These are phyloP conservation scores for Sebastolobus altivelis DNA, from an alignment of 2,797 vertebrate genomes.

Conservation along the genomic window DNA sequence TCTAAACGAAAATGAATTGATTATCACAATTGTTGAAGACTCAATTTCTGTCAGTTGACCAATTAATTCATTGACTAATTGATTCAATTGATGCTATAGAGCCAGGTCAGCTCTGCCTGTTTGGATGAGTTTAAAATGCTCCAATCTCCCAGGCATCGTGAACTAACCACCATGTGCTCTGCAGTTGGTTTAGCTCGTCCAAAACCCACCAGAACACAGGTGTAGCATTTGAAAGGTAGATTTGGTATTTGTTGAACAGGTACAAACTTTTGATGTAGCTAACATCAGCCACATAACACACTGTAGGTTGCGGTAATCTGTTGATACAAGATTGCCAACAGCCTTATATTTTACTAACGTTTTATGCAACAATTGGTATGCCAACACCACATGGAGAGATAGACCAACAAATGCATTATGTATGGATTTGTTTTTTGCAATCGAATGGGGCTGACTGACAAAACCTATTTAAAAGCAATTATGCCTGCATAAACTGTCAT, in stretches of 20 bases:
- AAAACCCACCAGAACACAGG: background rate
- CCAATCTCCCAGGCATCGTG: background rate
- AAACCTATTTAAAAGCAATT: background rate
- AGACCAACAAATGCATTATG: background rate
- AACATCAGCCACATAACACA: background rate
- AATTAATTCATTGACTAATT: background rate
- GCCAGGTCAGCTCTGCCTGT: no score
- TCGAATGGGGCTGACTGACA: background rate
- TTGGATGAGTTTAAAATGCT: no score
- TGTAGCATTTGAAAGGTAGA: background rate
- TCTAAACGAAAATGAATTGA: no score
- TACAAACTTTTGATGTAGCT: background rate
- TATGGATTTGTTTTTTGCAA: background rate
- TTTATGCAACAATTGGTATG: background rate
- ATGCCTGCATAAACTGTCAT: background rate
- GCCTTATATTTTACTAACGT: background rate
- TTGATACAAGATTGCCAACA: background rate
- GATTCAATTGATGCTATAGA: background rate
- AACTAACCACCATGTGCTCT: background rate
- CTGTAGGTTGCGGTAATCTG: background rate
- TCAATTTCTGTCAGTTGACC: no score
- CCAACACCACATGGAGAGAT: background rate
- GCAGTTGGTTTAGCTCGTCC: background rate
- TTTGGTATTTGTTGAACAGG: background rate
- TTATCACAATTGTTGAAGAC: no score